Conservation (phyloP, 2,797 vertebrate genomes). For the Poecilia velifera region DNA sequence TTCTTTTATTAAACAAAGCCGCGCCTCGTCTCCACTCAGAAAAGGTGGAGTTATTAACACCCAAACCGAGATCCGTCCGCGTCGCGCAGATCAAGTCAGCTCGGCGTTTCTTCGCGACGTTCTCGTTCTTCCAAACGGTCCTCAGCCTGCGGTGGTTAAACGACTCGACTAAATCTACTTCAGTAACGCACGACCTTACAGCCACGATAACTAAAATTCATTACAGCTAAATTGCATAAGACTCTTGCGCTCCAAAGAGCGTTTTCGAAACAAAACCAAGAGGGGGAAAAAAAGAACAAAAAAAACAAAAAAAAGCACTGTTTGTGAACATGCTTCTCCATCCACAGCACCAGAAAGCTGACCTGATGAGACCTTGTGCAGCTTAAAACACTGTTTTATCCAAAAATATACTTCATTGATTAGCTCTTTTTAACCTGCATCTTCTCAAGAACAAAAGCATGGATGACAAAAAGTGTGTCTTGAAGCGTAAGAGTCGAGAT, state of each 20-base stretch:
- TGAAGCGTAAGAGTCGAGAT: not conserved
- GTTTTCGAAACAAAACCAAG: not conserved
- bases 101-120: not conserved
- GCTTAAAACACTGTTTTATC: conserved; percentile 29
- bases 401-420: not conserved
- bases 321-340: conserved; percentile 17
- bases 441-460: not conserved
- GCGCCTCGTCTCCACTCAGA: not conserved
- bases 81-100: conserved; percentile 36
- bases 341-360: conserved; percentile 17
- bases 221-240: conserved; percentile 65
- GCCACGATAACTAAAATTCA: conserved; percentile 26
- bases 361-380: not conserved
- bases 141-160: conserved; percentile 17
- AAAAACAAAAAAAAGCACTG: conserved; percentile 7
- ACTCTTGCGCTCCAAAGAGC: conserved; percentile 32
- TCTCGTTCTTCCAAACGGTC: not conserved
- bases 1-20: conserved; percentile 1
- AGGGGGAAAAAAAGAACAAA: not conserved
- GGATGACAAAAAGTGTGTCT: not conserved
- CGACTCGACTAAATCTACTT: conserved; percentile 32
- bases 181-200: conserved; percentile 28
- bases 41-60: not conserved
- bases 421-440: conserved; percentile 3
- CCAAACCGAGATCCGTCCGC: conserved; percentile 32